Evolutionary conservation across 2,797 vertebrate genomes (phyloP).

Genomic region (Scyliorhinus canicula): DNA sequence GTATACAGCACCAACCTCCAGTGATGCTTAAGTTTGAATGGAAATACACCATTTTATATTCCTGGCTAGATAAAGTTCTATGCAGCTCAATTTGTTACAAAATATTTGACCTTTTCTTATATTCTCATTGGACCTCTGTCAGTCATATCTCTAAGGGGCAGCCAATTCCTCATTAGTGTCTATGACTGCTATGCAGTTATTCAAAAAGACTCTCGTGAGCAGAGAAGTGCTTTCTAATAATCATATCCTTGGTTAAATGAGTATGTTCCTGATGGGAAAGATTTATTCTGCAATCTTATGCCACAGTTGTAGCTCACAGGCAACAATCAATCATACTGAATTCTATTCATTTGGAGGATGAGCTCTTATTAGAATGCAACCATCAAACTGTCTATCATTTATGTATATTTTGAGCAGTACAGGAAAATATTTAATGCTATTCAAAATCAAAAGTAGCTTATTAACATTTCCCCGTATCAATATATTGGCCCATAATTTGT

Average conservation of each 20-base stretch:
- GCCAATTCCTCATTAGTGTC: neutral
- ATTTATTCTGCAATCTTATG: neutral
- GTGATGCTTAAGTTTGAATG: neutral
- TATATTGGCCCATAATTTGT: neutral
- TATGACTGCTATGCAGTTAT: neutral
- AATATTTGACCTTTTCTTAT: neutral
- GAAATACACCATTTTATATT: neutral
- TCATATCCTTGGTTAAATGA: neutral
- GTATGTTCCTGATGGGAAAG: neutral
- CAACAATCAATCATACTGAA: neutral
- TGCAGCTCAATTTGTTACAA: neutral
- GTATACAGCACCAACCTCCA: neutral
- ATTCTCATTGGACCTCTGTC: neutral
- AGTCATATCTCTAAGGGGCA: neutral
- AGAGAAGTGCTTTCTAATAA: neutral
- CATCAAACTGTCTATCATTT: neutral
- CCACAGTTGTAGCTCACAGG: neutral
- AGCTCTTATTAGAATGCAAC: neutral
- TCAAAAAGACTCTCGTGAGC: neutral
- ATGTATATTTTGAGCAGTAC: neutral
- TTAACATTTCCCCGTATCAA: neutral
- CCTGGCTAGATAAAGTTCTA: neutral
- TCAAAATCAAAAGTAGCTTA: neutral
- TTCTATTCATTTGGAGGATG: neutral
- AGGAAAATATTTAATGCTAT: neutral